These are phyloP conservation scores for Phyllotreta striolata DNA, from an alignment of 2,888 invertebrate species.

Conservation along the genomic window DNA sequence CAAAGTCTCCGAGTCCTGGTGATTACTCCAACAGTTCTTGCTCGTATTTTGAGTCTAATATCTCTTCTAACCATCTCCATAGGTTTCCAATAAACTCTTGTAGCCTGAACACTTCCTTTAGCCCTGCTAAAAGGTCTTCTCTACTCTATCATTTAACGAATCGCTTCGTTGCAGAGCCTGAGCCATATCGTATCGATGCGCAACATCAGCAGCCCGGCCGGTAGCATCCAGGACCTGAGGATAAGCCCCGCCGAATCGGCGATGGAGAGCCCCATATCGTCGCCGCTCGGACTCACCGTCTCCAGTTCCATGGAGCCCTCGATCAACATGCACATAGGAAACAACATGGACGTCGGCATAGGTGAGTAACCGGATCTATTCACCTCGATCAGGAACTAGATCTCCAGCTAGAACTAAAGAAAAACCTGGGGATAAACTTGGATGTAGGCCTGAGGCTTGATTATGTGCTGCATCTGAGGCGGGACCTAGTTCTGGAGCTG, in stretches of 20 bases:
- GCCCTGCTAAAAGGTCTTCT: too few relatives aligned
- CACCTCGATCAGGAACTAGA: too few relatives aligned
- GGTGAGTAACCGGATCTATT: constrained; percentile 21
- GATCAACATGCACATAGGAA: constrained; percentile 58
- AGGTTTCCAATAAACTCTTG: too few relatives aligned
- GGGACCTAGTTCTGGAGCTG: background rate
- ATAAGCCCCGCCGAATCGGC: constrained; percentile 64
- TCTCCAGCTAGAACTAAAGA: too few relatives aligned
- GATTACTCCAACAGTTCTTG: too few relatives aligned
- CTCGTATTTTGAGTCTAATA: too few relatives aligned
- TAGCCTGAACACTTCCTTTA: too few relatives aligned
- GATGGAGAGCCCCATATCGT: constrained; percentile 66
- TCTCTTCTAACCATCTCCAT: background rate
- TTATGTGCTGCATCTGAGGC: too few relatives aligned
- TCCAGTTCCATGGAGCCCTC: constrained; percentile 62
- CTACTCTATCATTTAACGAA: too few relatives aligned
- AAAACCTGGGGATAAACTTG: too few relatives aligned
- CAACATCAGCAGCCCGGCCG: constrained; percentile 61
- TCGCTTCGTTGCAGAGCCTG: constrained; percentile 46
- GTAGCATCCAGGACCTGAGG: constrained; percentile 61
- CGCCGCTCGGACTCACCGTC: constrained; percentile 70
- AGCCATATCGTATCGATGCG: constrained; percentile 59
- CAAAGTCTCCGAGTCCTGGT: too few relatives aligned
- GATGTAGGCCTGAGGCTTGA: too few relatives aligned
- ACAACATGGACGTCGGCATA: constrained; percentile 63